Evolutionary conservation across 2,888 invertebrate species (phyloP).

Genomic region (Latrodectus hesperus): DNA sequence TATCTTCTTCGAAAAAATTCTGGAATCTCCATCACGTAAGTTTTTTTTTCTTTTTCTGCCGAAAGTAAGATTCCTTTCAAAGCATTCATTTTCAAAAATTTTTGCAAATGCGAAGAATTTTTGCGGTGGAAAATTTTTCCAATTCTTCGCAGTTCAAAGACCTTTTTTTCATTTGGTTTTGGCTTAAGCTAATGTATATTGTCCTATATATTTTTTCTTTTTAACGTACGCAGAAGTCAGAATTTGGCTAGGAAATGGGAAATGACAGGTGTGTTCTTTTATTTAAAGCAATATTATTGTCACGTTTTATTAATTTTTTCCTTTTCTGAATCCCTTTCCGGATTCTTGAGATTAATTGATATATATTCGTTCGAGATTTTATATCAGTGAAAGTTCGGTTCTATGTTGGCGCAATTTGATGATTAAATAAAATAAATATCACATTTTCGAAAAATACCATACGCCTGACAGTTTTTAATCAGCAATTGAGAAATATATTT

Average conservation of each 20-base stretch:
- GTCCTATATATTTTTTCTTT: not conserved
- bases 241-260: not conserved
- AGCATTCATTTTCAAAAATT: too few species aligned
- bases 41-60: too few species aligned
- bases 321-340: not conserved
- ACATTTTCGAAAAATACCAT: too few species aligned
- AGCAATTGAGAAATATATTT: too few species aligned
- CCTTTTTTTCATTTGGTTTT: not conserved
- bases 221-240: not conserved
- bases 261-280: not conserved
- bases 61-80: too few species aligned
- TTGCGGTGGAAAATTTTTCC: not conserved
- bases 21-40: too few species aligned
- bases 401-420: not conserved
- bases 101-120: not conserved
- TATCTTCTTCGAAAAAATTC: too few species aligned
- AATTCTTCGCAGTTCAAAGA: constrained; percentile 3
- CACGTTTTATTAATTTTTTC: not conserved
- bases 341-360: not conserved
- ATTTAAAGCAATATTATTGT: not conserved
- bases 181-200: not conserved
- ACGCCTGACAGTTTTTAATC: too few species aligned
- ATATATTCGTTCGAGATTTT: not conserved
- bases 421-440: too few species aligned
- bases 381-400: not conserved